These are phyloP conservation scores for Copidosoma floridanum DNA, from an alignment of 1,140 invertebrate species.

Conservation along the genomic window DNA sequence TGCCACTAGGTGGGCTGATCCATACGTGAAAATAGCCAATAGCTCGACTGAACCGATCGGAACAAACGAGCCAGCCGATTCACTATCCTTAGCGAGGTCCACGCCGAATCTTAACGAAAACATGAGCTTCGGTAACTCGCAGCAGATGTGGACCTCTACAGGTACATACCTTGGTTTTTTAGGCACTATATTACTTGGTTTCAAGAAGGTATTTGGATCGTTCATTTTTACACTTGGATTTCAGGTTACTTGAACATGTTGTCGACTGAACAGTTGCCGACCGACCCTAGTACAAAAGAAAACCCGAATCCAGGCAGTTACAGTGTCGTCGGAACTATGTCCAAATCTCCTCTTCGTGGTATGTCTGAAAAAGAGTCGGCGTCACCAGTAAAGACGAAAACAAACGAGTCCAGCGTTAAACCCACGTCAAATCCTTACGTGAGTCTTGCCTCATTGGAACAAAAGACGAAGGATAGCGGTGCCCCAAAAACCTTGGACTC, in stretches of 20 bases:
- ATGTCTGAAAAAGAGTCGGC: conserved; percentile 34
- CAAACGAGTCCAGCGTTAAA: conserved; percentile 18
- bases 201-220: no score
- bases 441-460: conserved; percentile 38
- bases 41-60: conserved; percentile 35
- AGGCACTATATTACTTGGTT: neutral
- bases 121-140: conserved; percentile 39
- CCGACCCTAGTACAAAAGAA: conserved; percentile 46
- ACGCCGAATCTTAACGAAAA: conserved; percentile 48
- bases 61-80: conserved; percentile 40
- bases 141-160: conserved; percentile 49
- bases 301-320: conserved; percentile 31
- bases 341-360: conserved; percentile 30
- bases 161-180: conserved; percentile 22
- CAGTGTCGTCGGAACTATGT: conserved; percentile 38
- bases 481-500: neutral
- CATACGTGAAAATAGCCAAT: conserved; percentile 43
- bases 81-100: conserved; percentile 45
- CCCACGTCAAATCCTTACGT: conserved; percentile 39
- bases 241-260: conserved; percentile 52
- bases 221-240: neutral
- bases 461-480: conserved; percentile 31
- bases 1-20: conserved; percentile 40
- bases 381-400: conserved; percentile 26
- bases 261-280: conserved; percentile 48